Conservation (phyloP, 92 coral and sea anemone species). For the Epizoanthus ramosus region DNA sequence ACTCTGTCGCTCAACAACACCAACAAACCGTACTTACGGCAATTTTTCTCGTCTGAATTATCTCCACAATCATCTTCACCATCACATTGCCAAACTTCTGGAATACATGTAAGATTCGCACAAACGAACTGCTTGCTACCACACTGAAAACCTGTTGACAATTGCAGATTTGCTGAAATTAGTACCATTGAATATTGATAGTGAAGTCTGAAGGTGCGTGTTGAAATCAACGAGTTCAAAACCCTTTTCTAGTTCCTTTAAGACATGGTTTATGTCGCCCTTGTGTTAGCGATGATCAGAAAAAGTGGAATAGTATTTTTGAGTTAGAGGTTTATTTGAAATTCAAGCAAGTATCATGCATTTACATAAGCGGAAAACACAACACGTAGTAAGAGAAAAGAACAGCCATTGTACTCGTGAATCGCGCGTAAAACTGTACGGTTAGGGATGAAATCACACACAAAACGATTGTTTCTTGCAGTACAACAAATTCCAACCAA, state of each 20-base stretch:
- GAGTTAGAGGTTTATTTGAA: background rate
- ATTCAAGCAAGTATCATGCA: conserved; percentile 15
- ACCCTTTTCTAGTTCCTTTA: too few species aligned
- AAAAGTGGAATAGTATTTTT: background rate
- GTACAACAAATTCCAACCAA: background rate
- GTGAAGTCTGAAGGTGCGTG: too few species aligned
- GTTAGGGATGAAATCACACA: background rate
- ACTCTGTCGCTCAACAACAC: background rate
- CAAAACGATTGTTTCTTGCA: background rate
- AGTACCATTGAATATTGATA: too few species aligned
- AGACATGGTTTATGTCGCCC: too few species aligned
- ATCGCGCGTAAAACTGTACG: background rate
- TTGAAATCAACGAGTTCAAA: too few species aligned
- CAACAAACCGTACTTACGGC: conserved; percentile 45
- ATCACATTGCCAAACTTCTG: conserved; percentile 60
- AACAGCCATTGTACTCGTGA: background rate
- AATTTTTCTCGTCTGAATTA: conserved; percentile 49
- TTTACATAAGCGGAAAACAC: conserved; percentile 43
- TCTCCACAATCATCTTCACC: conserved; percentile 58
- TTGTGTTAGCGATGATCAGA: background rate
- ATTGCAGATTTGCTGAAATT: too few species aligned
- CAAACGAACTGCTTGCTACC: conserved; percentile 11
- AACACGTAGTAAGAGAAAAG: conserved; percentile 31
- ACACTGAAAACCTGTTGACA: too few species aligned
- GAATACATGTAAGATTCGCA: conserved; percentile 50